Evolutionary conservation across 2,113 vertebrate species (phyloP).

Genomic region (Cheilinus undulatus): DNA sequence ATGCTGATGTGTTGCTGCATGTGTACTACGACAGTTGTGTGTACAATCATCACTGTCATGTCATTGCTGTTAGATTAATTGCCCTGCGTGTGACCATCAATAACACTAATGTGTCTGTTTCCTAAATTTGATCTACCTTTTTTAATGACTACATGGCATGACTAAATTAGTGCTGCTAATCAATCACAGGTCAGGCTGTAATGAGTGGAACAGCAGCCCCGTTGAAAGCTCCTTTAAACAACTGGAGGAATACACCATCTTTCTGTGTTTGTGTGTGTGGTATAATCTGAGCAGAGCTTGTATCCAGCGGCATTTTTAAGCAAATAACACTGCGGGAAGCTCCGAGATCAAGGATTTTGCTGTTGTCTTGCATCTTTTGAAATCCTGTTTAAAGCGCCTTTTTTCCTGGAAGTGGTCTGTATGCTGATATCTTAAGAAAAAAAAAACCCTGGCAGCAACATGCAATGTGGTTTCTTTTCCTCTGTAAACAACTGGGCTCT

Average conservation of each 20-base stretch:
- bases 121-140: conserved; percentile 47
- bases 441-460: neutral
- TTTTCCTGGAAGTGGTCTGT: conserved; percentile 13
- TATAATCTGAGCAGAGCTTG: neutral
- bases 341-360: conserved; percentile 7
- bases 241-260: conserved; percentile 4
- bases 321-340: neutral
- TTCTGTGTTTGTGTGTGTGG: neutral
- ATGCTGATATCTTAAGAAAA: conserved; percentile 13
- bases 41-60: conserved; percentile 28
- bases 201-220: conserved; percentile 6
- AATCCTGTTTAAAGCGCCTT: conserved; percentile 11
- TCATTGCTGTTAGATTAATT: conserved; percentile 41
- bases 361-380: conserved; percentile 12
- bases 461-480: neutral
- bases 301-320: neutral
- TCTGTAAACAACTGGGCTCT: conserved; percentile 29
- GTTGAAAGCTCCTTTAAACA: conserved; percentile 15
- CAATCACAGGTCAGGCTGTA: conserved; percentile 35
- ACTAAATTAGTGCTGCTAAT: conserved; percentile 51
- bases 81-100: conserved; percentile 29
- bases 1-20: neutral
- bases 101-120: conserved; percentile 53
- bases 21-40: too few relatives aligned
- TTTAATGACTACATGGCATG: conserved; percentile 42